Percentiles rank a stretch among this genome's conserved stretches.
phyloP scores from a whole-genome alignment of 2,888 invertebrate genomes.

The Sarcophaga subvicina region DNA sequence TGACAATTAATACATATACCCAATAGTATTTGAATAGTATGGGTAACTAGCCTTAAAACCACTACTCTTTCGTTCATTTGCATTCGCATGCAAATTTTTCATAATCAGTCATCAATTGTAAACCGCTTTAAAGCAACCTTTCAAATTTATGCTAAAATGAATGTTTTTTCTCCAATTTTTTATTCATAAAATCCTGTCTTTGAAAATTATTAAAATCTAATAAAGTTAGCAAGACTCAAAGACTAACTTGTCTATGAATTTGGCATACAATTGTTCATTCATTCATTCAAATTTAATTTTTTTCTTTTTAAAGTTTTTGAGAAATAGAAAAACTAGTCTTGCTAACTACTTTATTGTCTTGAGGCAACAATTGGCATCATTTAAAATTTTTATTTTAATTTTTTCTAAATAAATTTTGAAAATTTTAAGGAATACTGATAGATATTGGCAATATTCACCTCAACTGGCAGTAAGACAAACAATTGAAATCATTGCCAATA shows the following conservation, averaged over 20 bases:
- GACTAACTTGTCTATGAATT: constrained; percentile 8
- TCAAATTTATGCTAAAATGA: constrained; percentile 40
- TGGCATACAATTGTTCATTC: constrained; percentile 49
- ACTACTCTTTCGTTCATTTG: neutral
- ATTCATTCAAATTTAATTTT: neutral
- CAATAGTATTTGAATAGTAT: no score
- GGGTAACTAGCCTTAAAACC: no score
- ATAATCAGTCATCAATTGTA: neutral
- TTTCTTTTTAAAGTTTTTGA: neutral
- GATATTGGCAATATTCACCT: constrained; percentile 11
- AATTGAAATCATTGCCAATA: constrained; percentile 7
- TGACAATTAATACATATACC: no score
- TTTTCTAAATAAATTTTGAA: neutral
- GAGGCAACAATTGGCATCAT: constrained; percentile 44
- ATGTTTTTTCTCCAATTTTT: neutral
- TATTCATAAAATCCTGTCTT: neutral
- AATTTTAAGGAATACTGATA: neutral
- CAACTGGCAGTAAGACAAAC: neutral
- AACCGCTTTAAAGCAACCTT: constrained; percentile 25
- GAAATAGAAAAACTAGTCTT: constrained; percentile 21
- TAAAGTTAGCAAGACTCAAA: constrained; percentile 43
- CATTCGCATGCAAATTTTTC: neutral
- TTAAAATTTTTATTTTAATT: neutral
- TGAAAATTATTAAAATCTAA: constrained; percentile 17
- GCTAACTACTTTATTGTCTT: constrained; percentile 30